Percentiles rank a stretch among this genome's conserved stretches.
phyloP scores from a whole-genome alignment of 1,140 invertebrate species.

The Papilio polyxenes region DNA sequence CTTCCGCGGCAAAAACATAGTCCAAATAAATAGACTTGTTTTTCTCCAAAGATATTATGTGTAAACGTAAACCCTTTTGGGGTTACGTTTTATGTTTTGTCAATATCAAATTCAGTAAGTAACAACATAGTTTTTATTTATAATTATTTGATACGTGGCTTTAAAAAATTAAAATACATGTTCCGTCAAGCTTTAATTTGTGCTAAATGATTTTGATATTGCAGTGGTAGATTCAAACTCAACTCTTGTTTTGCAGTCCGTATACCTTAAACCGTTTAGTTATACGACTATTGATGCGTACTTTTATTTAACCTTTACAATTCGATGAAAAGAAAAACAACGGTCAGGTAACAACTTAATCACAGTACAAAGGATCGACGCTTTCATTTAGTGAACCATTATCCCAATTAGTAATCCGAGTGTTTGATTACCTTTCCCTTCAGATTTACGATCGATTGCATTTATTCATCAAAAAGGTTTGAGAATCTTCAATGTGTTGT shows the following conservation, averaged over 20 bases:
- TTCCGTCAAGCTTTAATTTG: too few relatives aligned
- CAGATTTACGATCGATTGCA: slow-evolving; percentile 17
- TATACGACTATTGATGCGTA: neutral
- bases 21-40: slow-evolving; percentile 15
- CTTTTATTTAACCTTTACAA: neutral
- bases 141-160: too few relatives aligned
- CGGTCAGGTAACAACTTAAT: slow-evolving; percentile 23
- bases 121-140: neutral
- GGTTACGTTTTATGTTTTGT: too few relatives aligned
- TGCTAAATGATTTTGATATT: neutral
- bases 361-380: slow-evolving; percentile 28
- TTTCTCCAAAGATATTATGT: slow-evolving; percentile 1
- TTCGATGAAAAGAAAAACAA: slow-evolving; percentile 14
- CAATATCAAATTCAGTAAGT: neutral
- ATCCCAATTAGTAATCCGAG: slow-evolving; percentile 34
- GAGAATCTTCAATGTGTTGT: neutral
- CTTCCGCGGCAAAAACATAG: neutral
- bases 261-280: neutral
- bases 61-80: too few relatives aligned
- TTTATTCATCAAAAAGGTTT: slow-evolving; percentile 20
- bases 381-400: slow-evolving; percentile 32
- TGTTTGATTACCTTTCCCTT: slow-evolving; percentile 30
- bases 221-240: neutral
- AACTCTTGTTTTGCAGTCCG: neutral
- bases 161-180: too few relatives aligned